phyloP scores from a whole-genome alignment of 2,113 vertebrate genomes.

The Notechis scutatus region DNA sequence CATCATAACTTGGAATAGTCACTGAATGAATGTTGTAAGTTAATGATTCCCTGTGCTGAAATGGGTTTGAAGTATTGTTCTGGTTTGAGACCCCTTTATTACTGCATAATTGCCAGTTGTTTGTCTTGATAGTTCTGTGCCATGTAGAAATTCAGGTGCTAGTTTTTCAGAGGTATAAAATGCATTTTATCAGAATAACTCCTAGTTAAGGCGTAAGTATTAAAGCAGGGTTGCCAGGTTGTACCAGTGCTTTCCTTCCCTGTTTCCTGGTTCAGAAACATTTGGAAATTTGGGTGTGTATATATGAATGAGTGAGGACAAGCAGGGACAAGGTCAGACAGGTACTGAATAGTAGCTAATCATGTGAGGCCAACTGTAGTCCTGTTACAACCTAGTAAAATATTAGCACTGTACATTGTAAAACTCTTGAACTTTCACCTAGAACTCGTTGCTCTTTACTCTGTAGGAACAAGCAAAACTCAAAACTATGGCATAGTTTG shows the following conservation, averaged over 20 bases:
- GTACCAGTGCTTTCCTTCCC: not conserved
- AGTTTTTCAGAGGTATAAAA: not conserved
- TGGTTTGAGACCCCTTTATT: not conserved
- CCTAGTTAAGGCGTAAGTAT: not conserved
- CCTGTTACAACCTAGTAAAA: constrained; percentile 28
- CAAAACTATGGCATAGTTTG: fast-evolving
- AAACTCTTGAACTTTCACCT: constrained; percentile 3
- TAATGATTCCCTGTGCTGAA: not conserved
- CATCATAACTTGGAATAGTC: not conserved
- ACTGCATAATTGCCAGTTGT: not conserved
- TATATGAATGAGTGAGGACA: constrained; percentile 18
- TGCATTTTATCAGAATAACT: not conserved
- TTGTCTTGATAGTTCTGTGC: not conserved
- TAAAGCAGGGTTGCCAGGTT: not conserved
- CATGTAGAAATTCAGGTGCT: not conserved
- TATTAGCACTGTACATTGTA: constrained; percentile 5
- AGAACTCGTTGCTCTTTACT: not conserved
- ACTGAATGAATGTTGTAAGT: not conserved
- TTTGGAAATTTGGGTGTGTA: constrained; percentile 4
- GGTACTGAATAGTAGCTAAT: fast-evolving
- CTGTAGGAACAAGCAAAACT: not conserved
- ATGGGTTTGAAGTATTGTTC: not conserved
- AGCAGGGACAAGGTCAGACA: not conserved
- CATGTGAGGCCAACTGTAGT: not conserved
- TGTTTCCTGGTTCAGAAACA: not conserved